Conservation (phyloP, 2,888 invertebrate species). For the Nasonovia ribisnigri region DNA sequence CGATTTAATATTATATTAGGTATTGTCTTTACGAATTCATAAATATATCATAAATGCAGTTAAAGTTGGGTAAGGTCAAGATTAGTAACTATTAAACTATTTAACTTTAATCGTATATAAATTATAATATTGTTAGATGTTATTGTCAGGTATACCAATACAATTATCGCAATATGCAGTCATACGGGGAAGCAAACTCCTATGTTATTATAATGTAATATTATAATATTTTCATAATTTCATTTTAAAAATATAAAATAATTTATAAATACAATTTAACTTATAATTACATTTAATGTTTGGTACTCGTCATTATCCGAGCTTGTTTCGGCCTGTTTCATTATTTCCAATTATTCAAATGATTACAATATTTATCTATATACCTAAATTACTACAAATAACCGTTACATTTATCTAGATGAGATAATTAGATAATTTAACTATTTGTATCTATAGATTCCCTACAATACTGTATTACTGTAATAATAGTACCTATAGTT, state of each 20-base stretch:
- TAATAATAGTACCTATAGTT: background rate
- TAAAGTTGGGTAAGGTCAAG: no score
- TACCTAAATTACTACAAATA: background rate
- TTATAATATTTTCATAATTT: background rate
- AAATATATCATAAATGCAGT: no score
- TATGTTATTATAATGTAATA: background rate
- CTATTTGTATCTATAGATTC: background rate
- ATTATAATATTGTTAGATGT: no score
- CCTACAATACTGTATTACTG: background rate
- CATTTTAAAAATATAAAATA: background rate
- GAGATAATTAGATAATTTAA: background rate
- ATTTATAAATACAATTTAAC: background rate
- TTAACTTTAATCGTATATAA: no score
- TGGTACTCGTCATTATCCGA: background rate
- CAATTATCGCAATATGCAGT: no score
- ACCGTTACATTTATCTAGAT: background rate
- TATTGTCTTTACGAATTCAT: no score
- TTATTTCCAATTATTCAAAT: no score
- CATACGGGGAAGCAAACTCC: no score
- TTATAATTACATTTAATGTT: background rate
- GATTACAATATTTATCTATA: no score
- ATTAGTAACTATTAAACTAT: no score
- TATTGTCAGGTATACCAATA: no score
- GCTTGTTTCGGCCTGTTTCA: background rate
- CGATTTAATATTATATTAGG: no score